These are phyloP conservation scores for Sakesphorus luctuosus DNA, from an alignment of 2,113 vertebrate species.

Conservation along the genomic window DNA sequence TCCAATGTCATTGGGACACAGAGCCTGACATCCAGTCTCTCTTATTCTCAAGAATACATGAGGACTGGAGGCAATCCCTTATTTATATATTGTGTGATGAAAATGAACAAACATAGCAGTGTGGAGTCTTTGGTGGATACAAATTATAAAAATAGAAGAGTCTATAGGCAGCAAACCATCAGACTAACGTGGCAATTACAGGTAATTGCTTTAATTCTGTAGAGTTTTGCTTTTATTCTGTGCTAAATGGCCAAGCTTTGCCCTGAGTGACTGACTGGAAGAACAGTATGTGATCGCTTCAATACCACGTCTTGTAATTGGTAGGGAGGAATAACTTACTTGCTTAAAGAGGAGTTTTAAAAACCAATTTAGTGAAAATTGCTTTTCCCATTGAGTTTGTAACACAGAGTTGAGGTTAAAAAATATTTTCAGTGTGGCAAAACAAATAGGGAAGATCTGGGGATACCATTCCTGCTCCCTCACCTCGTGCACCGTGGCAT, in stretches of 20 bases:
- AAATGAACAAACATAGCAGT: background rate
- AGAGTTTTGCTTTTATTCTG: background rate
- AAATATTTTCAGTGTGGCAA: background rate
- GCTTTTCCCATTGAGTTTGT: background rate
- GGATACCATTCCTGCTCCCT: background rate
- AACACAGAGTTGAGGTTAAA: background rate
- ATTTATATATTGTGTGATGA: background rate
- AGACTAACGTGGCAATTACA: background rate
- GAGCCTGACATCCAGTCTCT: background rate
- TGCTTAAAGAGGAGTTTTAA: background rate
- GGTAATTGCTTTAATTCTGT: background rate
- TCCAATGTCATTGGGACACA: background rate
- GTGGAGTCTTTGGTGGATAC: background rate
- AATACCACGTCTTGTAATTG: background rate
- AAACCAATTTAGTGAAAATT: background rate
- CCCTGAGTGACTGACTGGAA: background rate
- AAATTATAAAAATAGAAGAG: background rate
- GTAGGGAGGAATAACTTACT: background rate
- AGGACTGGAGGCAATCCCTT: background rate
- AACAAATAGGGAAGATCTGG: background rate
- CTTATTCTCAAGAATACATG: background rate
- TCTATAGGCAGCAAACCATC: background rate
- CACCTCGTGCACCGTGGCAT: background rate
- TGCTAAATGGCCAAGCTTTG: background rate
- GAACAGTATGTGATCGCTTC: background rate